A percentile compares a stretch with the other conserved stretches of the same genome.
phyloP scores from a whole-genome alignment of 2,797 vertebrate species.

The Characodon lateralis region DNA sequence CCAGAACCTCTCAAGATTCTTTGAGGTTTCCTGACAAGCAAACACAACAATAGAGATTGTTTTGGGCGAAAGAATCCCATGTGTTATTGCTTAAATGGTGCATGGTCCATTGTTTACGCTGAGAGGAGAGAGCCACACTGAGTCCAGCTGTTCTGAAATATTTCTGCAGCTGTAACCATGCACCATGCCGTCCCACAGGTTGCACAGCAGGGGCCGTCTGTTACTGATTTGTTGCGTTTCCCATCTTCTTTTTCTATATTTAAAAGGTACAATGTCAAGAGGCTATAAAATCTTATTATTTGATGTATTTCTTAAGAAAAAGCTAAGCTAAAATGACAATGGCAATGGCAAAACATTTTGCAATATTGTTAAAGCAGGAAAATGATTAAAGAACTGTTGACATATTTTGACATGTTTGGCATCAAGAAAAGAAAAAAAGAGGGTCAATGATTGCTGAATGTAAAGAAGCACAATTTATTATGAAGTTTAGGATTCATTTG shows the following conservation, averaged over 20 bases:
- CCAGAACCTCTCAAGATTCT: constrained; percentile 22
- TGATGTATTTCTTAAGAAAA: not conserved
- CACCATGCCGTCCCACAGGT: constrained; percentile 34
- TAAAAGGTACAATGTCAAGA: not conserved
- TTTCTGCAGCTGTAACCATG: constrained; percentile 58
- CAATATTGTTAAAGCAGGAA: not conserved
- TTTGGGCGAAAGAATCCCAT: constrained; percentile 54
- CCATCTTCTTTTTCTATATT: too few species aligned
- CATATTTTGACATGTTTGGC: not conserved
- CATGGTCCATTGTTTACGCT: constrained; percentile 63
- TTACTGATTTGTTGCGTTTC: constrained; percentile 1
- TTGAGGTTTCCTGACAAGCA: constrained; percentile 18
- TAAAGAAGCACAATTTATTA: not conserved
- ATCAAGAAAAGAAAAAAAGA: not conserved
- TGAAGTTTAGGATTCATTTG: not conserved
- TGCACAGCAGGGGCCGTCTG: constrained; percentile 26
- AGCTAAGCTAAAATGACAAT: not conserved
- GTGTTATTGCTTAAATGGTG: constrained; percentile 67
- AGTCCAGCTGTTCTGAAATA: constrained; percentile 70
- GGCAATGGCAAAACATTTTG: not conserved
- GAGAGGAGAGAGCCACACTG: constrained; percentile 63
- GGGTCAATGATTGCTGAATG: not conserved
- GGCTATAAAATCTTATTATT: not conserved
- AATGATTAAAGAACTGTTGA: not conserved
- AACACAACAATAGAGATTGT: constrained; percentile 16